Evolutionary conservation across 2,888 invertebrate genomes (phyloP).

Genomic region (Geotrupes spiniger): DNA sequence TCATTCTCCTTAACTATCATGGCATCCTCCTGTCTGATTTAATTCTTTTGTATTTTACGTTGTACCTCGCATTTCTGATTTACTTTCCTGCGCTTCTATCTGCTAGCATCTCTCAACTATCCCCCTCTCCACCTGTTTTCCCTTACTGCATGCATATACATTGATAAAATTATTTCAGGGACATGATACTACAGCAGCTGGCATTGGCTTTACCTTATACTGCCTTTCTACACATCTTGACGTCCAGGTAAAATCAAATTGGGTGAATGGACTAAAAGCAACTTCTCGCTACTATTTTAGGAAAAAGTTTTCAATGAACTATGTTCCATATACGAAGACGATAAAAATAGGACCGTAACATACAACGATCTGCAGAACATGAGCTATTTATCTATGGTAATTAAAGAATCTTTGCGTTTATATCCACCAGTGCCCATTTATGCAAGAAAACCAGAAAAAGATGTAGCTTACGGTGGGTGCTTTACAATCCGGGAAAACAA

Average conservation of each 20-base stretch:
- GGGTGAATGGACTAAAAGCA: too few species aligned
- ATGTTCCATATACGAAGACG: slow-evolving; percentile 8
- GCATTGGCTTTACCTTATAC: slow-evolving; percentile 46
- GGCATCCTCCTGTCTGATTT: too few species aligned
- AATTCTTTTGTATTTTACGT: too few species aligned
- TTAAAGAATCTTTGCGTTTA: slow-evolving; percentile 6
- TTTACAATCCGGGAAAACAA: too few species aligned
- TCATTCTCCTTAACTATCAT: too few species aligned
- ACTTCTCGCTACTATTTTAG: too few species aligned
- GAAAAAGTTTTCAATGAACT: slow-evolving; percentile 22
- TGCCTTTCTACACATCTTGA: slow-evolving; percentile 43
- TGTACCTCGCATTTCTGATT: too few species aligned
- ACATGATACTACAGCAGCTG: slow-evolving; percentile 41
- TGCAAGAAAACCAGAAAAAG: slow-evolving; percentile 11
- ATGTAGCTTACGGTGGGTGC: slow-evolving; percentile 13
- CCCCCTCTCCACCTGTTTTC: too few species aligned
- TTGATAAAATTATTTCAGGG: slow-evolving; percentile 18
- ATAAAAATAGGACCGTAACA: slow-evolving; percentile 3
- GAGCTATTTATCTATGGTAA: slow-evolving; percentile 7
- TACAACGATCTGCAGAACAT: slow-evolving; percentile 7
- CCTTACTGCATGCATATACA: background rate
- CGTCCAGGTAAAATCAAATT: too few species aligned
- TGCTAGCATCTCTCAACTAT: background rate
- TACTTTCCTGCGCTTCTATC: too few species aligned
- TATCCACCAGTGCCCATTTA: slow-evolving; percentile 7